Percentiles rank a stretch among this genome's conserved stretches.
Evolutionary conservation across 2,888 invertebrate species (phyloP).

Genomic region (Lithosia quadra): DNA sequence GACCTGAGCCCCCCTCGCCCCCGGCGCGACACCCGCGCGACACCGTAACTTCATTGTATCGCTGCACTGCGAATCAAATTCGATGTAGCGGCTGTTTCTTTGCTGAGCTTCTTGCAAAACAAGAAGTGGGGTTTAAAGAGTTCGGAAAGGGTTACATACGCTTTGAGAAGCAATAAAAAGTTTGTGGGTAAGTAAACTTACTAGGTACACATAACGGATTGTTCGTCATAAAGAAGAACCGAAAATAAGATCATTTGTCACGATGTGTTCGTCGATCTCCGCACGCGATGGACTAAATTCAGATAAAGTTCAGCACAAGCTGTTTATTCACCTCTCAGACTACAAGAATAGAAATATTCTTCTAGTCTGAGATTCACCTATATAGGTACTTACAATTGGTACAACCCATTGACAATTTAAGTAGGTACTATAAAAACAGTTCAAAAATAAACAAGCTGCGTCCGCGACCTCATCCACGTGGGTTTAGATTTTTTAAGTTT

Average conservation of each 20-base stretch:
- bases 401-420: neutral
- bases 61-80: conserved; percentile 78
- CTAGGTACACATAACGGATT: neutral
- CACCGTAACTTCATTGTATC: conserved; percentile 81
- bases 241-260: neutral
- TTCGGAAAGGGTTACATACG: neutral
- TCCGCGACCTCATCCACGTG: too few relatives aligned
- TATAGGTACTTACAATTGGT: neutral
- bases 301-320: neutral
- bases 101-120: conserved; percentile 15
- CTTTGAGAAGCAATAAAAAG: neutral
- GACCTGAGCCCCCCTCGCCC: conserved; percentile 71
- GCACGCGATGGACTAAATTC: neutral
- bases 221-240: neutral
- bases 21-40: conserved; percentile 72
- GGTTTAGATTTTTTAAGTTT: too few relatives aligned
- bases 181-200: neutral
- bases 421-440: too few relatives aligned
- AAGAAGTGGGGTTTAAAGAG: conserved; percentile 12
- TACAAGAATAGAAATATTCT: too few relatives aligned
- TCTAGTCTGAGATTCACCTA: too few relatives aligned
- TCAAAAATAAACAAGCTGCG: too few relatives aligned
- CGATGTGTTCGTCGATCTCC: neutral
- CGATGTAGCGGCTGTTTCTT: conserved; percentile 52
- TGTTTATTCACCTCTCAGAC: too few relatives aligned